phyloP scores from a whole-genome alignment of 2,888 invertebrate species.

The Argynnis bischoffii region DNA sequence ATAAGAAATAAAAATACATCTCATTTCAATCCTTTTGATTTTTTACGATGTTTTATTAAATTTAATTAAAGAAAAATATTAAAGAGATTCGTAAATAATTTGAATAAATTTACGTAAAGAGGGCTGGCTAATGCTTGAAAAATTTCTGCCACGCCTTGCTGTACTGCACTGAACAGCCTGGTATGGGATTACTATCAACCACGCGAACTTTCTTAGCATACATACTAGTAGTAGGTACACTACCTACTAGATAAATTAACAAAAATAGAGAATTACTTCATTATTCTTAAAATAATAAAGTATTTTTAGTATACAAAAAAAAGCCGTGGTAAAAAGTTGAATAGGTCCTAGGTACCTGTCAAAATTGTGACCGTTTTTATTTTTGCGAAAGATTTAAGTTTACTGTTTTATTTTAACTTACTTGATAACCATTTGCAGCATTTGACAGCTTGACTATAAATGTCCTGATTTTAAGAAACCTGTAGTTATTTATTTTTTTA shows the following conservation, averaged over 20 bases:
- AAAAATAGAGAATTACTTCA: neutral
- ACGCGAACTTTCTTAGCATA: conserved; percentile 13
- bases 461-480: too few species aligned
- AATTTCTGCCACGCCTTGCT: conserved; percentile 12
- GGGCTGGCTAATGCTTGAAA: conserved; percentile 19
- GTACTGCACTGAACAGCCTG: conserved; percentile 1
- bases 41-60: neutral
- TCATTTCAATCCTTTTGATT: too few species aligned
- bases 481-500: too few species aligned
- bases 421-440: too few species aligned
- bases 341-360: too few species aligned
- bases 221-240: neutral
- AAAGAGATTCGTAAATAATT: neutral
- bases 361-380: too few species aligned
- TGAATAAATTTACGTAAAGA: conserved; percentile 16
- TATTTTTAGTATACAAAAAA: too few species aligned
- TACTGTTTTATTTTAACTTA: too few species aligned
- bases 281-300: neutral
- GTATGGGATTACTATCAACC: conserved; percentile 14
- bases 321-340: too few species aligned
- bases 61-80: neutral
- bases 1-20: too few species aligned
- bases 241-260: neutral
- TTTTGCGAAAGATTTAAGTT: too few species aligned
- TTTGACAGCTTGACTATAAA: too few species aligned